phyloP scores from a whole-genome alignment of 2,888 invertebrate species.

The Philhelius pedissequus region DNA sequence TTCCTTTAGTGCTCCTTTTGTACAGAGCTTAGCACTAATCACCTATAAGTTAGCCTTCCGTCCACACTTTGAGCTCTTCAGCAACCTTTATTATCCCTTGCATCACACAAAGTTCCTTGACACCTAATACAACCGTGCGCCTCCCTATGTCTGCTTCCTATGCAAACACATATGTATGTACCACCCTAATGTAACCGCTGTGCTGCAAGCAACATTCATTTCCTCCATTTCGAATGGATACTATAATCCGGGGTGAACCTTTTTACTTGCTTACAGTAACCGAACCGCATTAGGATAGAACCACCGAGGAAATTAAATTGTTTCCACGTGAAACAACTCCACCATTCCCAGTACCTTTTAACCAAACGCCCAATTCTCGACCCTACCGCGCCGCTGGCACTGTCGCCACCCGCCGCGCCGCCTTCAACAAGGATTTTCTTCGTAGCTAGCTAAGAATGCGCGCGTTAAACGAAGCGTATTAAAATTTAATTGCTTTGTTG shows the following conservation, averaged over 20 bases:
- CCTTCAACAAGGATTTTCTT: constrained; percentile 10
- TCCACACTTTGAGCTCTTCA: constrained; percentile 55
- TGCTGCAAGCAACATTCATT: constrained; percentile 39
- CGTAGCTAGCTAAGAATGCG: constrained; percentile 28
- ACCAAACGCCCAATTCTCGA: neutral
- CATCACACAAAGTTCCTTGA: constrained; percentile 20
- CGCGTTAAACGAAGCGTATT: constrained; percentile 61
- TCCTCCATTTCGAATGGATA: constrained; percentile 52
- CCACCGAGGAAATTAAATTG: constrained; percentile 43
- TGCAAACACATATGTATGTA: too few relatives aligned
- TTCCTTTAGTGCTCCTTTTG: neutral
- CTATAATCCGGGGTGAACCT: constrained; percentile 34
- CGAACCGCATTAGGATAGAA: constrained; percentile 7
- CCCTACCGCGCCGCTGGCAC: too few relatives aligned
- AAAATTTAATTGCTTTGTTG: constrained; percentile 61
- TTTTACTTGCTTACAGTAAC: constrained; percentile 13
- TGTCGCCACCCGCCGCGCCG: neutral
- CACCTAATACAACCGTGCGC: neutral
- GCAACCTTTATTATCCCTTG: constrained; percentile 38
- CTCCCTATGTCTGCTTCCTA: neutral
- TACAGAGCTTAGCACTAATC: constrained; percentile 52
- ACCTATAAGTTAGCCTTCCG: constrained; percentile 60
- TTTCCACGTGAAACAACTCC: constrained; percentile 37
- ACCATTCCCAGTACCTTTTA: neutral
- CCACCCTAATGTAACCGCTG: neutral